A percentile compares a stretch with the other conserved stretches of the same genome.
Conservation (phyloP, 2,113 vertebrate species). For the Ammodytes dubius region DNA sequence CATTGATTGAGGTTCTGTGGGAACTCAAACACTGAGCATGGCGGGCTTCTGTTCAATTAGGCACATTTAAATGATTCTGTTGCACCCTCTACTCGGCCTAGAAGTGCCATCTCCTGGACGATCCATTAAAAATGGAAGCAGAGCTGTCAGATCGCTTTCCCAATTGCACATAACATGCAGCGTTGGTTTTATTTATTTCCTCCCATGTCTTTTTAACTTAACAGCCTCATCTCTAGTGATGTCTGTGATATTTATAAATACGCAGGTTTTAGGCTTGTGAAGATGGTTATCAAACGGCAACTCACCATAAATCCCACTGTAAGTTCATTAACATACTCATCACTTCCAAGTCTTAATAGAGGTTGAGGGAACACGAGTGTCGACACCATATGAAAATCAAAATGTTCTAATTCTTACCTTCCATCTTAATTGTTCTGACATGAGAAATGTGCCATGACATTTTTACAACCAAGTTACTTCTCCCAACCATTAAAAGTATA, state of each 20-base stretch:
- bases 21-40: slow-evolving; percentile 20
- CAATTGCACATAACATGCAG: slow-evolving; percentile 21
- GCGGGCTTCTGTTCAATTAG: slow-evolving; percentile 51
- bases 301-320: no score
- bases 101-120: slow-evolving; percentile 2
- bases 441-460: no score
- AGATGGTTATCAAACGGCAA: no score
- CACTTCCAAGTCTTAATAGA: background rate
- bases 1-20: slow-evolving; percentile 31
- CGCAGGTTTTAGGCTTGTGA: no score
- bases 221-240: slow-evolving; percentile 1
- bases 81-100: slow-evolving; percentile 23
- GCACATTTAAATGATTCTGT: slow-evolving; percentile 50
- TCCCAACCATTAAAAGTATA: no score
- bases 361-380: no score
- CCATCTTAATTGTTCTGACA: background rate
- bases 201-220: slow-evolving; percentile 1
- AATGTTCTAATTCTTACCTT: background rate
- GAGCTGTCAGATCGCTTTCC: slow-evolving; percentile 29
- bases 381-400: no score
- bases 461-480: background rate
- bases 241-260: slow-evolving; percentile 13
- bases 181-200: slow-evolving; percentile 27
- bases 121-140: slow-evolving; percentile 21
- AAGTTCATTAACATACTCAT: slow-evolving; percentile 1